Percentiles rank a stretch among this genome's conserved stretches.
Conservation (phyloP, 2,888 invertebrate genomes). For the Eupelmus urozonus region DNA sequence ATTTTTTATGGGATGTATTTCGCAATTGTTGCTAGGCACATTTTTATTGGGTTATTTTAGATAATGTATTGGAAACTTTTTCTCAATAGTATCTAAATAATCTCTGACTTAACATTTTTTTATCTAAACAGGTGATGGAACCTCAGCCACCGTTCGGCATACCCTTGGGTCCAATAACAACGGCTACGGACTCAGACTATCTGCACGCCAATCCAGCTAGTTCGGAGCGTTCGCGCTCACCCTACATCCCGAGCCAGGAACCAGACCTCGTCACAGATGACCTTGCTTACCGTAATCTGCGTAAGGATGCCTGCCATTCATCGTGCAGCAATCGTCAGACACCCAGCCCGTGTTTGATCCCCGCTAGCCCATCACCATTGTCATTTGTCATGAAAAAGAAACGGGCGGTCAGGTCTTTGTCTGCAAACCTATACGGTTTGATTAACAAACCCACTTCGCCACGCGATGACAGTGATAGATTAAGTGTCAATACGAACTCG, state of each 20-base stretch:
- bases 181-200: constrained; percentile 90
- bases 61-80: no score
- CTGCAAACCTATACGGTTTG: constrained; percentile 89
- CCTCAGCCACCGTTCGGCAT: constrained; percentile 95
- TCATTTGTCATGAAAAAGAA: constrained; percentile 82
- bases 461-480: constrained; percentile 23
- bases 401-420: constrained; percentile 88
- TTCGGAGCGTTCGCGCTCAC: constrained; percentile 79
- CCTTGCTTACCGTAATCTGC: constrained; percentile 89
- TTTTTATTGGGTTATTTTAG: not conserved
- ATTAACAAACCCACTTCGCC: constrained; percentile 78
- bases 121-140: constrained; percentile 81
- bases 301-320: constrained; percentile 85
- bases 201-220: constrained; percentile 79
- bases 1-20: no score
- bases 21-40: no score
- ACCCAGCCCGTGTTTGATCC: constrained; percentile 22
- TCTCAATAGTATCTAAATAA: no score
- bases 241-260: constrained; percentile 83
- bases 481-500: constrained; percentile 21
- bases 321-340: constrained; percentile 38
- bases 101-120: not conserved
- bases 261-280: constrained; percentile 93
- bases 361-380: not conserved
- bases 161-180: constrained; percentile 89